Evolutionary conservation across 35 echinoderm and acorn worm species (phyloP), one percentile per base, ranked within the genome.

Genomic region (Heliocidaris tuberculata): DNA sequence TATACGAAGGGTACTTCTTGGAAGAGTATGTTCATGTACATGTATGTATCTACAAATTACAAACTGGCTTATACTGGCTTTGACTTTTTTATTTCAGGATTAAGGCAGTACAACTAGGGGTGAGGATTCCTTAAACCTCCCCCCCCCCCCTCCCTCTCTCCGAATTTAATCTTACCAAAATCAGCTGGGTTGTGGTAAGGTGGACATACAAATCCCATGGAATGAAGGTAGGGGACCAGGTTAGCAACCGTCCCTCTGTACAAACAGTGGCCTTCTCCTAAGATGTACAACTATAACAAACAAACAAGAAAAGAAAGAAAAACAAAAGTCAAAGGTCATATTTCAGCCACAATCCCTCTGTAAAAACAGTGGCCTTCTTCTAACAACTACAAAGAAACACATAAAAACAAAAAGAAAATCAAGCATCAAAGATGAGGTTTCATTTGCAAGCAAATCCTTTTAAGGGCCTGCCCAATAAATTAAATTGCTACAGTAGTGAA

Each of bases 171-270:
- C 96, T 99, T 97, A 99, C 98, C 98, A 94, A 95, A 99, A 90
- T 99, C 98, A 6, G 98, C 98, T 49, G 98, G 98, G 70, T 99
- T 99, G 85, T 99, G 98, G 93, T 99, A 99, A 4, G 98, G 98
- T 47, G 98, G 98, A 60, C 98, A 99, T 31, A 95, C 95, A 16
- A 95, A 93, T 8, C 96, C 95, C 85, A 96, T 93, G 24, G 86
- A 86, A 87, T 97, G 97, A 5, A 99, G 93, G 94, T 99, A 99
- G 0, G 98, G 98, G 88, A 99, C 98, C 59, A 99, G 94, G 56
- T 96, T 95, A 21, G 88, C 31, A 4, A 99, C 96, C 49, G 90
- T 97, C 19, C 98, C 98, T 71, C 97, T 90, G 85, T 99, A 99
- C 9, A 99, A 48, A 94, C 98, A 99, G 24, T 95, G 92, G 54